phyloP scores from a whole-genome alignment of 2,113 vertebrate species.

The Genyomyrus donnyi region DNA sequence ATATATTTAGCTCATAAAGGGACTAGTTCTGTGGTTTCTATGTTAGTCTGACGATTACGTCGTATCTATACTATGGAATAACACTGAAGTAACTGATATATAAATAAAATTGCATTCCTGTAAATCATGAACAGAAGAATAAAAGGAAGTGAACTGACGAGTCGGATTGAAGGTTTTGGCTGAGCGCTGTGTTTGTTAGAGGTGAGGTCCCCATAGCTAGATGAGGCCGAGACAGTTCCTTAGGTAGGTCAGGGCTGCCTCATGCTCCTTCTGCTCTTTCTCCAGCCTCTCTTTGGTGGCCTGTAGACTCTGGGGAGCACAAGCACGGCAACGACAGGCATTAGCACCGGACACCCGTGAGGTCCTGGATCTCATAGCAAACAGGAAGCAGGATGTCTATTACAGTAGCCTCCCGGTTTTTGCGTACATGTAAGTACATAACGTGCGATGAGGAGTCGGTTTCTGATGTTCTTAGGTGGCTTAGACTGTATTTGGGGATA shows the following conservation, averaged over 20 bases:
- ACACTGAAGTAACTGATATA: background rate
- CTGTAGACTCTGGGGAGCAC: conserved; percentile 5
- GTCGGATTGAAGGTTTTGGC: background rate
- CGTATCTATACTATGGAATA: background rate
- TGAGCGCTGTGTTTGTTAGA: background rate
- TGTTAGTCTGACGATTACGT: background rate
- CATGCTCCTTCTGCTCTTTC: background rate
- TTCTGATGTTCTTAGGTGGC: background rate
- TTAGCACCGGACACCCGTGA: background rate
- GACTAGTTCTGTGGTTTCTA: background rate
- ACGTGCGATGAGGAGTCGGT: too few relatives aligned
- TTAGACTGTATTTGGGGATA: background rate
- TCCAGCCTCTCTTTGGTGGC: background rate
- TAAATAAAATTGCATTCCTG: background rate
- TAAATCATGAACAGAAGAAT: background rate
- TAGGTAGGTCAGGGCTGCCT: background rate
- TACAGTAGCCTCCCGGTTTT: background rate
- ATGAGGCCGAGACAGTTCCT: background rate
- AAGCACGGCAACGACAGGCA: background rate
- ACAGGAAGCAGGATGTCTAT: background rate
- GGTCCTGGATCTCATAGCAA: background rate
- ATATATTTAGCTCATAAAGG: background rate
- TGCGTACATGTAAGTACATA: background rate
- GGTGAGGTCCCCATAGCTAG: background rate
- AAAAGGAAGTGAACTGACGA: background rate